phyloP scores from a whole-genome alignment of 1,140 invertebrate species.

The Nebria ingens region DNA sequence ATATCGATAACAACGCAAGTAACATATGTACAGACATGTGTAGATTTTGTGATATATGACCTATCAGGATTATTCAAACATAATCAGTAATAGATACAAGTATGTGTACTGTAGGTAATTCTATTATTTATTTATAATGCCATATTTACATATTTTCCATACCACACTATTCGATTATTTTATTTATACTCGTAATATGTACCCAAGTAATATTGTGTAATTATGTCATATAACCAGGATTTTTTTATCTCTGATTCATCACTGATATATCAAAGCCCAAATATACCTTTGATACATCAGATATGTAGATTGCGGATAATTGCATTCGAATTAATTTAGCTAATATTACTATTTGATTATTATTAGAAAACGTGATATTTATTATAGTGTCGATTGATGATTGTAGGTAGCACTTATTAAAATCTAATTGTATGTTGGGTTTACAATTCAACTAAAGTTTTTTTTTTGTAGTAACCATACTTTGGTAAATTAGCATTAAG shows the following conservation, averaged over 20 bases:
- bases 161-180: background rate
- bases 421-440: background rate
- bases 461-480: background rate
- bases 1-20: background rate
- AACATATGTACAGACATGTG: background rate
- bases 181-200: too few species aligned
- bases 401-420: background rate
- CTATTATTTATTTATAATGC: background rate
- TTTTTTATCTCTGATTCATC: too few species aligned
- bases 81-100: background rate
- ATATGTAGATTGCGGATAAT: background rate
- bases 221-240: background rate
- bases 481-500: background rate
- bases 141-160: background rate
- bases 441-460: background rate
- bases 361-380: background rate
- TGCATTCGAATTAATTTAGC: background rate
- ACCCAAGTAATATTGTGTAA: background rate
- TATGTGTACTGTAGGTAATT: background rate
- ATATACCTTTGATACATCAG: background rate
- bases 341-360: background rate
- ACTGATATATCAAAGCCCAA: background rate
- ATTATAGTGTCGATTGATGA: background rate
- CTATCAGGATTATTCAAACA: background rate
- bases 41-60: too few species aligned